Conservation (phyloP, 2,113 vertebrate genomes). For the Sciurus niger region DNA sequence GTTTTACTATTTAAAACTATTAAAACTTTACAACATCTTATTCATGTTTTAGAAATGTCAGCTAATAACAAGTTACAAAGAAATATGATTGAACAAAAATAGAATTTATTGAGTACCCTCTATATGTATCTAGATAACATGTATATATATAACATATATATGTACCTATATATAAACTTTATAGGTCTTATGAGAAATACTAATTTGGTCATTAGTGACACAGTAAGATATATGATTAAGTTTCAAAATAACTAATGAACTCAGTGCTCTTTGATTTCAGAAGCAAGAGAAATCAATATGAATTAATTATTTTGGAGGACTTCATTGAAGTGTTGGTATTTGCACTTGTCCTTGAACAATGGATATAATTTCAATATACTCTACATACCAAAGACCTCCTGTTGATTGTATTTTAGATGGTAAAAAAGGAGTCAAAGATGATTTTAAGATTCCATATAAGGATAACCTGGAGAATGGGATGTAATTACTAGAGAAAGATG, state of each 20-base stretch:
- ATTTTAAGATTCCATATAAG: slow-evolving; percentile 34
- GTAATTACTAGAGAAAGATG: neutral
- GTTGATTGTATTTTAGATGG: slow-evolving; percentile 54
- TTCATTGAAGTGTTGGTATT: slow-evolving; percentile 50
- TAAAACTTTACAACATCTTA: slow-evolving; percentile 37
- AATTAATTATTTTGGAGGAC: slow-evolving; percentile 52
- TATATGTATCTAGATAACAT: neutral
- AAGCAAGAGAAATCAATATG: slow-evolving; percentile 57
- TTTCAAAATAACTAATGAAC: slow-evolving; percentile 52
- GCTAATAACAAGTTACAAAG: slow-evolving; percentile 39
- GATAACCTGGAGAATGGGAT: neutral
- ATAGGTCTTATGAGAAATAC: slow-evolving; percentile 27
- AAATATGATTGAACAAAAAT: neutral
- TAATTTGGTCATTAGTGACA: slow-evolving; percentile 33
- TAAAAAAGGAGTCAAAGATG: neutral
- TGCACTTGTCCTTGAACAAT: slow-evolving; percentile 59
- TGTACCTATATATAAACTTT: slow-evolving; percentile 4
- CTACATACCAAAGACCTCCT: neutral
- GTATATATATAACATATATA: too few relatives aligned
- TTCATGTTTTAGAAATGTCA: slow-evolving; percentile 23
- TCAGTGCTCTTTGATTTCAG: neutral
- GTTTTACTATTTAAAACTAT: slow-evolving; percentile 54
- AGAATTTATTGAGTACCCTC: slow-evolving; percentile 20
- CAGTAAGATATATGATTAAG: slow-evolving; percentile 45
- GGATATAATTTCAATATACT: slow-evolving; percentile 32